Evolutionary conservation across 1,140 invertebrate genomes (phyloP).

Genomic region (Drosophila pachea): DNA sequence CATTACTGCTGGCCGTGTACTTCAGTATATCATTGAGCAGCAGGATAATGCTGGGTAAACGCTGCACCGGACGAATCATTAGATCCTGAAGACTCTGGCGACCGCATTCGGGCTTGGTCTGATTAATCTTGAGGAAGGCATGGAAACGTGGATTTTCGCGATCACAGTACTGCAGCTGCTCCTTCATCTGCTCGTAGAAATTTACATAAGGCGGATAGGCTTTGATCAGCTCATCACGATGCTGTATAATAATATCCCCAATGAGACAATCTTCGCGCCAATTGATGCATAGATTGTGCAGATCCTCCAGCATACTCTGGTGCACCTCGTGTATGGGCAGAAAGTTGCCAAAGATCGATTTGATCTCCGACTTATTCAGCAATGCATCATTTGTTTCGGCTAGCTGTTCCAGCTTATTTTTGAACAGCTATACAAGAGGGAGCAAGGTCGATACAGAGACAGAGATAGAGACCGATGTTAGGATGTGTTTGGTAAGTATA

Average conservation of each 20-base stretch:
- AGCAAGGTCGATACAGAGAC: not conserved
- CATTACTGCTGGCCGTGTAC: slow-evolving; percentile 91
- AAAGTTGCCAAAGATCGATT: slow-evolving; percentile 97
- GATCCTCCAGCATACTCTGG: slow-evolving; percentile 87
- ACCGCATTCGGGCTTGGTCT: slow-evolving; percentile 95
- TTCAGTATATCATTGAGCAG: slow-evolving; percentile 96
- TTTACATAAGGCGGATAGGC: slow-evolving; percentile 99
- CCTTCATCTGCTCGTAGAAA: slow-evolving; percentile 97
- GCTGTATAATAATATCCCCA: slow-evolving; percentile 92
- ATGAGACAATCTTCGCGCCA: slow-evolving; percentile 93
- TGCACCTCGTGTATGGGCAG: slow-evolving; percentile 96
- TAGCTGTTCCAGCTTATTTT: slow-evolving; percentile 92
- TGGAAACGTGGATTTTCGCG: slow-evolving; percentile 95
- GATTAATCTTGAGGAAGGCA: slow-evolving; percentile 97
- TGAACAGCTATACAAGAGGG: slow-evolving; percentile 88
- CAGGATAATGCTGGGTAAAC: slow-evolving; percentile 96
- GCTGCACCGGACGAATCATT: slow-evolving; percentile 96
- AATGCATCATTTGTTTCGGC: slow-evolving; percentile 86
- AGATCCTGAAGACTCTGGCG: slow-evolving; percentile 96
- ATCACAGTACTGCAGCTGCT: slow-evolving; percentile 93
- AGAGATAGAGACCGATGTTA: slow-evolving; percentile 31
- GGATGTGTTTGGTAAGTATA: not conserved
- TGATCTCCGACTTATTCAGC: slow-evolving; percentile 94
- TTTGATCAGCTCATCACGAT: slow-evolving; percentile 89
- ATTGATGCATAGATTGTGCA: slow-evolving; percentile 74